phyloP scores from a whole-genome alignment of 2,797 vertebrate species.

The Cygnus olor region DNA sequence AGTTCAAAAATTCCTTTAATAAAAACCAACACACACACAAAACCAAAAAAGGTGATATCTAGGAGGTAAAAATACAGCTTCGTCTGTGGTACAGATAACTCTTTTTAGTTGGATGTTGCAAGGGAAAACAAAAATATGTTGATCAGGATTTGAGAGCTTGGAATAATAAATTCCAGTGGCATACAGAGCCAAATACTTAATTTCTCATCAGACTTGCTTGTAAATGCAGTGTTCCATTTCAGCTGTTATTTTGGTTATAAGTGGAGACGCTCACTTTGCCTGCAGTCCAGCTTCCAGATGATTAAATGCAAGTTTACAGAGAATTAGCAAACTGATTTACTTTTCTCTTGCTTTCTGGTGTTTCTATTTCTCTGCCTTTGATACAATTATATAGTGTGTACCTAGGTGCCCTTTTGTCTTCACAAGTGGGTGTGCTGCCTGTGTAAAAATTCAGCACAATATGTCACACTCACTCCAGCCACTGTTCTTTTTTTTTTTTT shows the following conservation, averaged over 20 bases:
- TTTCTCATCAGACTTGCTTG: background rate
- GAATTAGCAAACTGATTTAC: background rate
- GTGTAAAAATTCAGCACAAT: background rate
- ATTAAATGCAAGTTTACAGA: background rate
- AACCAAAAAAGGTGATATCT: background rate
- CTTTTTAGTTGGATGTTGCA: background rate
- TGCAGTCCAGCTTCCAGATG: background rate
- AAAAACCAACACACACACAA: background rate
- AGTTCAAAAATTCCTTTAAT: background rate
- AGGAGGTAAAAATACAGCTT: background rate
- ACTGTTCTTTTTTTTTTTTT: accelerated
- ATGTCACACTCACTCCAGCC: background rate
- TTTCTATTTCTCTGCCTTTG: background rate
- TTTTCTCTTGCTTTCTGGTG: background rate
- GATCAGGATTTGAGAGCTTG: background rate
- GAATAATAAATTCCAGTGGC: background rate
- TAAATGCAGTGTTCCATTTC: background rate
- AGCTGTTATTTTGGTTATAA: background rate
- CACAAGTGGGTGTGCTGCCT: background rate
- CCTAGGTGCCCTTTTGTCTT: background rate
- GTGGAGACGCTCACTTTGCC: background rate
- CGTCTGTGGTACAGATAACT: background rate
- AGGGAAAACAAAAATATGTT: background rate
- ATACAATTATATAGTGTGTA: background rate
- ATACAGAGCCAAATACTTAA: background rate